Conservation (phyloP, 2,888 invertebrate genomes). For the Ligdia adustata region DNA sequence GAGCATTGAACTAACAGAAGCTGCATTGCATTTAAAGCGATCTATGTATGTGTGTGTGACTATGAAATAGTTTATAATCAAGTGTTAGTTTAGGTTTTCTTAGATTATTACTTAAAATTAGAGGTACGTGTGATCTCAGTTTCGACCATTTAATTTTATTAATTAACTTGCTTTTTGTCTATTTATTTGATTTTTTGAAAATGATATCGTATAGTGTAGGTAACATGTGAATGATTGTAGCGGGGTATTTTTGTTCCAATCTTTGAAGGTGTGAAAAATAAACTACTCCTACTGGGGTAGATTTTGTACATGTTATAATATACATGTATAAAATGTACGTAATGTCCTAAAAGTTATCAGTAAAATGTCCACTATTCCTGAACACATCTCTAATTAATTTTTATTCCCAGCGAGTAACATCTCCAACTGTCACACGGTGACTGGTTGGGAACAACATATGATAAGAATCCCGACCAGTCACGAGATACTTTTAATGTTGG, state of each 20-base stretch:
- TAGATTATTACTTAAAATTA: conserved; percentile 14
- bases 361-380: too few species aligned
- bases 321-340: too few species aligned
- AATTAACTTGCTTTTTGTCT: conserved; percentile 16
- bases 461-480: too few species aligned
- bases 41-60: not conserved
- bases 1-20: conserved; percentile 20
- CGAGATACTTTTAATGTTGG: too few species aligned
- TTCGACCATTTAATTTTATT: conserved; percentile 23
- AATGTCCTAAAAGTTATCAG: too few species aligned
- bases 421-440: too few species aligned
- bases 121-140: conserved; percentile 28
- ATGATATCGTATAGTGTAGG: conserved; percentile 9
- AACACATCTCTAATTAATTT: too few species aligned
- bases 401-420: too few species aligned
- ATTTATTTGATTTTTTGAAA: conserved; percentile 28
- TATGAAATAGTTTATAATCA: conserved; percentile 11
- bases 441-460: too few species aligned
- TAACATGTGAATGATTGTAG: conserved; percentile 18
- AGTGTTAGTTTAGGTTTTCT: conserved; percentile 7
- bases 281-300: too few species aligned
- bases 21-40: conserved; percentile 17
- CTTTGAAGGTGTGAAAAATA: too few species aligned
- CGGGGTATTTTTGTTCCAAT: conserved; percentile 13
- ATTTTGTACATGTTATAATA: too few species aligned